Conservation (phyloP, 2,888 invertebrate genomes). For the Fragum fragum region DNA sequence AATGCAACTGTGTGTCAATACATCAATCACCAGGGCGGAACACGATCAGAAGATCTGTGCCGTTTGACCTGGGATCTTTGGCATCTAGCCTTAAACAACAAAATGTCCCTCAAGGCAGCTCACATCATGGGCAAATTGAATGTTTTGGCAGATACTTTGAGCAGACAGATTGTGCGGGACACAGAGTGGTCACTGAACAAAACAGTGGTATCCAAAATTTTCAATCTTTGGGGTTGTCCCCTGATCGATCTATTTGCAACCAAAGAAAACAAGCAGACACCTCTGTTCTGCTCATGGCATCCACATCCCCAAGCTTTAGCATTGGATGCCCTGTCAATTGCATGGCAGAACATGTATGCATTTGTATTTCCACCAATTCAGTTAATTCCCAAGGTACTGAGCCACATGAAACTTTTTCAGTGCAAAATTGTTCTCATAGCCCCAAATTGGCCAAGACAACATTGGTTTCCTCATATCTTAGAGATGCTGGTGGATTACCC, state of each 20-base stretch:
- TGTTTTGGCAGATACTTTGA: conserved; percentile 47
- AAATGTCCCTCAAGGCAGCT: conserved; percentile 42
- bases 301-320: conserved; percentile 45
- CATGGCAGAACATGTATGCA: too few relatives aligned
- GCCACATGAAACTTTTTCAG: too few relatives aligned
- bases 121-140: too few relatives aligned
- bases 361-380: conserved; percentile 44
- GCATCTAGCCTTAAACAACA: conserved; percentile 34
- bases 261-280: conserved; percentile 36
- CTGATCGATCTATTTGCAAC: conserved; percentile 48
- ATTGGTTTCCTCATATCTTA: conserved; percentile 32
- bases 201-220: conserved; percentile 18
- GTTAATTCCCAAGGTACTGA: conserved; percentile 31
- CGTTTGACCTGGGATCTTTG: conserved; percentile 37
- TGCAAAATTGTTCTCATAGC: conserved; percentile 33
- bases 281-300: conserved; percentile 48
- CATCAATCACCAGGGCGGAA: too few relatives aligned
- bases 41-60: conserved; percentile 35
- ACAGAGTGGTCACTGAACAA: conserved; percentile 57
- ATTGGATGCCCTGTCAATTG: conserved; percentile 56
- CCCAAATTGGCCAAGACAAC: conserved; percentile 38
- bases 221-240: conserved; percentile 38
- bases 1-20: conserved; percentile 38
- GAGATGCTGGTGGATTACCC: conserved; percentile 39
- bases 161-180: conserved; percentile 27